Conservation (phyloP, 2,888 invertebrate species). For the Pollenia griseotomentosa region DNA sequence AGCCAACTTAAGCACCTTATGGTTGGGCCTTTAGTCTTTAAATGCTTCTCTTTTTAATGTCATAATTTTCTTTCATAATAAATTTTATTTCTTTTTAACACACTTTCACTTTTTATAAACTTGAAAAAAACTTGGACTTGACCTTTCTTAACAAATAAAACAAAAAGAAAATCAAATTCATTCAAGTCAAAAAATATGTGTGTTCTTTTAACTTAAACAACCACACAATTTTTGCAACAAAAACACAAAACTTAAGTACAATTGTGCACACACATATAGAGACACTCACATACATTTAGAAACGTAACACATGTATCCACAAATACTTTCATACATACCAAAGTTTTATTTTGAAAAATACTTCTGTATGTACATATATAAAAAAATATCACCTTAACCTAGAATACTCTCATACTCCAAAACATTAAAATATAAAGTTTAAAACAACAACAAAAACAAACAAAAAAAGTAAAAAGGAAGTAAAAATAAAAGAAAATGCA, state of each 20-base stretch:
- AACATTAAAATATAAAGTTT: conserved; percentile 47
- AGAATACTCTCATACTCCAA: conserved; percentile 56
- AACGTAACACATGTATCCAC: not conserved
- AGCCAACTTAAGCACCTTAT: too few relatives aligned
- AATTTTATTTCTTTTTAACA: conserved; percentile 10
- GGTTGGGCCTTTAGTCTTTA: too few relatives aligned
- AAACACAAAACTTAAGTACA: conserved; percentile 4
- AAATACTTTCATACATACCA: conserved; percentile 12
- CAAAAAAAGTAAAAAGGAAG: not conserved
- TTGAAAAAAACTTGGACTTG: conserved; percentile 16
- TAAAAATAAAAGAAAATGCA: conserved; percentile 37
- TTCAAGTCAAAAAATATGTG: conserved; percentile 19
- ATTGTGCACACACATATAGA: not conserved
- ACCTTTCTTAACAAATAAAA: conserved; percentile 60
- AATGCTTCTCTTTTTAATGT: too few relatives aligned
- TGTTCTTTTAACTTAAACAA: conserved; percentile 50
- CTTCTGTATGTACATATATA: not conserved
- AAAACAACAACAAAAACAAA: not conserved
- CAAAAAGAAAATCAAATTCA: conserved; percentile 43
- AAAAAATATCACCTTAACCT: conserved; percentile 66
- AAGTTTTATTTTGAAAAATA: not conserved
- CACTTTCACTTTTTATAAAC: conserved; percentile 41
- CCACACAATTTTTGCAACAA: conserved; percentile 36
- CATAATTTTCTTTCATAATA: conserved; percentile 1
- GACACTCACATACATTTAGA: not conserved